Conservation (phyloP, 1,140 invertebrate species). For the Armadillidium nasatum region DNA sequence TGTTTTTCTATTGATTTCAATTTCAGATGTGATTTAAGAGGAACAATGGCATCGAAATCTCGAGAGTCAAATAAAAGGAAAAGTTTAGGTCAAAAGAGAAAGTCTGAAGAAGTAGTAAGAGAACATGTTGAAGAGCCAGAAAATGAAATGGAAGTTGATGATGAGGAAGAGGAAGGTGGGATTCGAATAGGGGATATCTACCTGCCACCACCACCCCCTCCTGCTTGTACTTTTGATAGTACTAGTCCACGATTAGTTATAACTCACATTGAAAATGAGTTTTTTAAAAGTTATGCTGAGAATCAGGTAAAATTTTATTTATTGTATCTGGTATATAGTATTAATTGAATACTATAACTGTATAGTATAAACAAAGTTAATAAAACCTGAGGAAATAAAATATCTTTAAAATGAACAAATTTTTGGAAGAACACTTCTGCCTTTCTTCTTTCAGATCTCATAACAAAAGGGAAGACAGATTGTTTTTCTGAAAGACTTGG, state of each 20-base stretch:
- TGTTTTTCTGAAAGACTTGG: too few species aligned
- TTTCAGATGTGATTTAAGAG: too few species aligned
- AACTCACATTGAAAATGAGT: conserved; percentile 81
- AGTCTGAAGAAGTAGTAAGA: background rate
- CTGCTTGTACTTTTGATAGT: conserved; percentile 61
- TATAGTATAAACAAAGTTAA: too few species aligned
- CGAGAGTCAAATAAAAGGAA: conserved; percentile 16
- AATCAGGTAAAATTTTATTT: conserved; percentile 53
- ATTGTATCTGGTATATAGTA: too few species aligned
- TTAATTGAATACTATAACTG: too few species aligned
- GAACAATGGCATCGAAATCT: too few species aligned
- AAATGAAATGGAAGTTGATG: conserved; percentile 28
- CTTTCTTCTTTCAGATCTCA: too few species aligned
- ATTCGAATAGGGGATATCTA: conserved; percentile 70
- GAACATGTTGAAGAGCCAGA: conserved; percentile 20
- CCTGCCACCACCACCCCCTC: conserved; percentile 75
- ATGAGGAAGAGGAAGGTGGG: conserved; percentile 47
- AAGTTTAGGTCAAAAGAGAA: background rate
- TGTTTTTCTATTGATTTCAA: too few species aligned
- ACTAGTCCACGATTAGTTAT: conserved; percentile 82
- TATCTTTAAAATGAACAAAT: too few species aligned
- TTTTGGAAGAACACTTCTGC: too few species aligned
- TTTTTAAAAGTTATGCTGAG: conserved; percentile 97
- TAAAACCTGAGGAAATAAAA: too few species aligned
- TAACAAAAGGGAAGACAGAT: too few species aligned